Evolutionary conservation across 2,888 invertebrate genomes (phyloP), one percentile per base, ranked within the genome.

Genomic region (Arenicola marina): DNA sequence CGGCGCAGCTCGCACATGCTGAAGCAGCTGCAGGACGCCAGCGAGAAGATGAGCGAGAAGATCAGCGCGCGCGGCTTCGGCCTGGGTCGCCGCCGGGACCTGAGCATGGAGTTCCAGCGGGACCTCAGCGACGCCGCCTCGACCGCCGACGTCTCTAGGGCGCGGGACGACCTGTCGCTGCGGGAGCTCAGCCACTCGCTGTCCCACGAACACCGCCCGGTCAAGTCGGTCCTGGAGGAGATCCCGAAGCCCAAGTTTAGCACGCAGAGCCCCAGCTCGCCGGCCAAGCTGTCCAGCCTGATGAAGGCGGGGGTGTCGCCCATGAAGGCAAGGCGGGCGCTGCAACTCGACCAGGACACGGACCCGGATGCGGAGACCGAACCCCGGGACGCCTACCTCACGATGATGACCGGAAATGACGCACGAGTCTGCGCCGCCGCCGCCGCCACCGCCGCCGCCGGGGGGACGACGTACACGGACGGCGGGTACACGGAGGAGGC

Each of bases 261-360:
- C 45, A 65, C 61, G 15, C 51, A 61, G 44, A 66, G 65, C 51
- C 68, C 68, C 21, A 61, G 63, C 45, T 66, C 65, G 1, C 68
- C 66, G 4, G 68, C 68, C 24, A 63, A 63, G 46, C 61, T 68
- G 18, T 55, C 63, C 29, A 66, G 53, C 31, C 48, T 48, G 11
- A 11, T 24, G 7, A 48, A 24, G 48, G 7, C 26, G n/a, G 18
- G 11, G 15, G 11, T 24, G 26, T 24, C 48, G 24, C 48, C 48
- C 24, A 11, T 38, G 38, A 38, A 15, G 18, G 11, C 38, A 38
- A 11, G 18, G 11, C 38, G 18, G 38, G 11, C 11, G 18, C 38
- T 38, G 11, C 18, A 15, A 11, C 38, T 38, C 18, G 38, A 18
- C 18, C 11, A 38, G 18, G 38, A 15, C 11, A 11, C 11, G 18